Percentiles rank a stretch among this genome's conserved stretches.
Conservation (phyloP, 2,797 vertebrate genomes). For the Karalla daura region DNA sequence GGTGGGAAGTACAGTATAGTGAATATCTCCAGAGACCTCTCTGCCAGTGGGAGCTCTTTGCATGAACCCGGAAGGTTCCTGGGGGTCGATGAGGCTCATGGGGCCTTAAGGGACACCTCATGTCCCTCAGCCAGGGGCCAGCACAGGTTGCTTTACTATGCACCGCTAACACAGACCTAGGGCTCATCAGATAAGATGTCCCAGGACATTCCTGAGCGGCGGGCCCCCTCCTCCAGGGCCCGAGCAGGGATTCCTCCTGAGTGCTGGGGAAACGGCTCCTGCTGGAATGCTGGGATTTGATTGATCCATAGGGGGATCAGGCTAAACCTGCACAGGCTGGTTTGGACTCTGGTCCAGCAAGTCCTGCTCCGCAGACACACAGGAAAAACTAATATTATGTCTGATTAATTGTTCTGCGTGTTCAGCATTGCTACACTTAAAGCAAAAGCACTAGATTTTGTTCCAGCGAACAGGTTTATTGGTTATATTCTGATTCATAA, state of each 20-base stretch:
- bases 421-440: constrained; percentile 20
- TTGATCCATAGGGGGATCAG: constrained; percentile 58
- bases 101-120: constrained; percentile 33
- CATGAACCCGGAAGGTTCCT: constrained; percentile 15
- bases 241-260: constrained; percentile 42
- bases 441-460: neutral
- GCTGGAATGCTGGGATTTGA: constrained; percentile 61
- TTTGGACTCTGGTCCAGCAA: constrained; percentile 18
- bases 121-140: constrained; percentile 37
- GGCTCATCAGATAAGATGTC: constrained; percentile 76
- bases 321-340: constrained; percentile 40
- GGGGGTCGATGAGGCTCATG: constrained; percentile 1
- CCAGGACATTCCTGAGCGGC: constrained; percentile 70
- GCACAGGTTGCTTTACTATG: constrained; percentile 51
- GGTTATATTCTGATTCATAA: neutral
- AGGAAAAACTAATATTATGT: constrained; percentile 45
- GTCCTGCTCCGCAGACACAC: constrained; percentile 13
- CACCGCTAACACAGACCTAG: constrained; percentile 11
- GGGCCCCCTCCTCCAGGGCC: constrained; percentile 49
- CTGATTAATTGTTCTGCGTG: constrained; percentile 44
- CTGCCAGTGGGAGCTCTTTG: constrained; percentile 35
- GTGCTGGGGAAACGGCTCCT: constrained; percentile 39
- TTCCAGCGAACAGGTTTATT: neutral
- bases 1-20: no score
- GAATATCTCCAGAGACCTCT: no score